Conservation (phyloP, 2,113 vertebrate species). For the Pseudois nayaur region DNA sequence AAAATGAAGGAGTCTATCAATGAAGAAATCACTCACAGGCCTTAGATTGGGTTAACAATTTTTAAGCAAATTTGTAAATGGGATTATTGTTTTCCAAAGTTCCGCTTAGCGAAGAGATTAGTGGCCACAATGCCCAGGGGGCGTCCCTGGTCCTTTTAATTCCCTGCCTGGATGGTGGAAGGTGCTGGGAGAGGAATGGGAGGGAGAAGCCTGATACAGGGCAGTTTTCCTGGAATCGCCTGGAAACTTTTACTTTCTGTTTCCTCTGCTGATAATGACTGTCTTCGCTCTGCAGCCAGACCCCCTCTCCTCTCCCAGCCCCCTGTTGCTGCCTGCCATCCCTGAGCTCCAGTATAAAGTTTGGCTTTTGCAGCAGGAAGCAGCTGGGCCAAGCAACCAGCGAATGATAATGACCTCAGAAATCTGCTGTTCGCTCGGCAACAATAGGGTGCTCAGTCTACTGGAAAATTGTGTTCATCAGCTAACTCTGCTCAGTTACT, state of each 20-base stretch:
- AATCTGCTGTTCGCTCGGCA: slow-evolving; percentile 99
- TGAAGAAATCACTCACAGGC: neutral
- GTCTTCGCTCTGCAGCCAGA: slow-evolving; percentile 80
- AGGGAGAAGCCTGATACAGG: neutral
- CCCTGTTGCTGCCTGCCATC: slow-evolving; percentile 89
- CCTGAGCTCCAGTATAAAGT: slow-evolving; percentile 91
- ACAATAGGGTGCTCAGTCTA: slow-evolving; percentile 99
- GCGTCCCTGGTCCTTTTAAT: slow-evolving; percentile 19
- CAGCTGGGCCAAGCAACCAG: slow-evolving; percentile 99
- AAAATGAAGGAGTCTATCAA: neutral
- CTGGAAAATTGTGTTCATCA: slow-evolving; percentile 99
- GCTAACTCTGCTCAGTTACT: slow-evolving; percentile 99
- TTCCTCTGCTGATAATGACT: slow-evolving; percentile 80
- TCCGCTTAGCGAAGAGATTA: slow-evolving; percentile 36
- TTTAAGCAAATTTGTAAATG: slow-evolving; percentile 44
- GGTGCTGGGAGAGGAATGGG: neutral
- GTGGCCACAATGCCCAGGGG: neutral
- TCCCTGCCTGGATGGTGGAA: slow-evolving; percentile 36
- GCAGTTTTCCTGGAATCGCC: slow-evolving; percentile 77
- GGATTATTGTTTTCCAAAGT: slow-evolving; percentile 47
- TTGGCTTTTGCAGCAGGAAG: slow-evolving; percentile 98
- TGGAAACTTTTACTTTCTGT: slow-evolving; percentile 84
- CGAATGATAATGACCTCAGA: slow-evolving; percentile 99
- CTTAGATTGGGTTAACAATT: neutral
- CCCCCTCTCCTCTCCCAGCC: slow-evolving; percentile 83